Evolutionary conservation across 2,113 vertebrate species (phyloP).

Genomic region (Dipodomys merriami): DNA sequence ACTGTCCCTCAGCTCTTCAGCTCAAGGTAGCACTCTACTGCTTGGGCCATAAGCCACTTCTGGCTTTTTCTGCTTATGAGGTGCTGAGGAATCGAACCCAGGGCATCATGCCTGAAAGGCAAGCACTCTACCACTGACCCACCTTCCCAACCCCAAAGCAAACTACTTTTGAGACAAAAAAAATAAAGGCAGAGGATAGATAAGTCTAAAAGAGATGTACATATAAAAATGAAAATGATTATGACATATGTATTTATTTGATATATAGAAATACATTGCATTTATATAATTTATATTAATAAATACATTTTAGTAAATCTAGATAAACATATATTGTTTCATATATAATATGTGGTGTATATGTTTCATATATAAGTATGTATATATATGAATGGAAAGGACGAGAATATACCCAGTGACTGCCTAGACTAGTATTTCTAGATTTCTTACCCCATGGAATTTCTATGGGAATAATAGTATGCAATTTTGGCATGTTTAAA

Average conservation of each 20-base stretch:
- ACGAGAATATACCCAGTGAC: not conserved
- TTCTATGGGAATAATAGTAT: constrained; percentile 67
- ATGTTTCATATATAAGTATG: not conserved
- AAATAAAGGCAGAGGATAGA: not conserved
- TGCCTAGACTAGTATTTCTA: constrained; percentile 36
- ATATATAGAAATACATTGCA: too few relatives aligned
- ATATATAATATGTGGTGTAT: not conserved
- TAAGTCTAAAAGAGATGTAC: not conserved
- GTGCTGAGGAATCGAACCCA: too few relatives aligned
- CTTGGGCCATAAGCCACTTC: too few relatives aligned
- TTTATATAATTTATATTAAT: too few relatives aligned
- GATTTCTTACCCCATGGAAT: constrained; percentile 37
- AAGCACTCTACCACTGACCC: too few relatives aligned
- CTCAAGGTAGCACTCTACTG: too few relatives aligned
- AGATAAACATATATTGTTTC: too few relatives aligned
- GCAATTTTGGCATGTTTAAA: constrained; percentile 74
- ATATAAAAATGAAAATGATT: not conserved
- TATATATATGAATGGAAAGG: not conserved
- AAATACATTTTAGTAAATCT: too few relatives aligned
- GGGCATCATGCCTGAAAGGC: too few relatives aligned
- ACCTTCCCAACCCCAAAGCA: not conserved
- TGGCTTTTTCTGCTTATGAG: too few relatives aligned
- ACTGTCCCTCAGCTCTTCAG: too few relatives aligned
- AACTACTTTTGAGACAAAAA: not conserved
- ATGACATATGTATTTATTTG: too few relatives aligned